These are phyloP conservation scores for Drosophila greeni DNA, from an alignment of 2,888 invertebrate genomes.

Conservation along the genomic window DNA sequence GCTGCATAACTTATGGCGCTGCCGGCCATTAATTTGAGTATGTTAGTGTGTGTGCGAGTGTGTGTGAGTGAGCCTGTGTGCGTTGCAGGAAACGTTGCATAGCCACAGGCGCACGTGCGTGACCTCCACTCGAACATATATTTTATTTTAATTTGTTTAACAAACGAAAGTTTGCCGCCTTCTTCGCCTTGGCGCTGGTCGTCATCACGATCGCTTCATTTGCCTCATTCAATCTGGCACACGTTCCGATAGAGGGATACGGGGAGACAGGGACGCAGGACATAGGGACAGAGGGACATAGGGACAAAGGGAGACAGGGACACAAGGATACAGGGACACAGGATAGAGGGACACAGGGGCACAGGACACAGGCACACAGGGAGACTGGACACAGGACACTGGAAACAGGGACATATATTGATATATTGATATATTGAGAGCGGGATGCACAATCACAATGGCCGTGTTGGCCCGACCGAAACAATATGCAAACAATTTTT, in stretches of 20 bases:
- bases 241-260: constrained; percentile 46
- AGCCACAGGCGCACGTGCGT: constrained; percentile 74
- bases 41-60: constrained; percentile 10
- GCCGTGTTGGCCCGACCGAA: constrained; percentile 53
- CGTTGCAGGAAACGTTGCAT: constrained; percentile 57
- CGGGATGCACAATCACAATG: constrained; percentile 45
- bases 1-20: constrained; percentile 71
- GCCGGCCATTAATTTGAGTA: constrained; percentile 70
- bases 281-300: no score
- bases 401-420: no score
- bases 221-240: constrained; percentile 72
- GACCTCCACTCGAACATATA: constrained; percentile 49
- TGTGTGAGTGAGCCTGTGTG: neutral
- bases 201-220: constrained; percentile 70
- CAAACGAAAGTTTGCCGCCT: constrained; percentile 53
- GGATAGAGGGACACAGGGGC: neutral
- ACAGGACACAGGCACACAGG: neutral
- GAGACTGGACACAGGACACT: neutral
- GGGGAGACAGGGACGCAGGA: neutral
- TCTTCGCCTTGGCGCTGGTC: constrained; percentile 16
- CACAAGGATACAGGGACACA: no score
- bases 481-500: constrained; percentile 76
- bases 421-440: constrained; percentile 16
- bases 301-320: no score
- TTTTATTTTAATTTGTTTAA: constrained; percentile 73